A percentile compares a stretch with the other conserved stretches of the same genome.
Evolutionary conservation across 2,113 vertebrate genomes (phyloP).

Genomic region (Pitta sordida): DNA sequence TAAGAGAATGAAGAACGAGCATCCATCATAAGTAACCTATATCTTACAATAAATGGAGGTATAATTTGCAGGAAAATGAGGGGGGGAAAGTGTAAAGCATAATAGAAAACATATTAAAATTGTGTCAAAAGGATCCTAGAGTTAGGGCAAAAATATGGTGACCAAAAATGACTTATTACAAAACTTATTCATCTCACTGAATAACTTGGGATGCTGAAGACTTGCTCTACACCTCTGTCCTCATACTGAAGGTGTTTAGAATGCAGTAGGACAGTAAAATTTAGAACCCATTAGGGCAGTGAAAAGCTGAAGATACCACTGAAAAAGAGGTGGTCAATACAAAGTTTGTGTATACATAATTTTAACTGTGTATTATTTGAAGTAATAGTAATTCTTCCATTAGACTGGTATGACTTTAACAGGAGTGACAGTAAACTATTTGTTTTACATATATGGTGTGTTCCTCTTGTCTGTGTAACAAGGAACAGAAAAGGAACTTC

Average conservation of each 20-base stretch:
- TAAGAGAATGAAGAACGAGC: background rate
- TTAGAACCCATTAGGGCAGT: background rate
- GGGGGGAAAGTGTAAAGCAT: background rate
- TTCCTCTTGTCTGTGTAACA: background rate
- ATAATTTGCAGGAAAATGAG: background rate
- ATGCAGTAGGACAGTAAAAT: no score
- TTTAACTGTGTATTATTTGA: background rate
- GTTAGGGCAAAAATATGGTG: background rate
- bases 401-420: background rate
- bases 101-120: background rate
- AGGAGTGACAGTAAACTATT: background rate
- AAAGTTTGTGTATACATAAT: background rate
- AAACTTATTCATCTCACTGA: background rate
- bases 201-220: background rate
- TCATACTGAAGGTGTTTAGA: background rate
- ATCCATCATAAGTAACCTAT: background rate
- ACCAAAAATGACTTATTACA: background rate
- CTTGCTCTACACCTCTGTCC: background rate
- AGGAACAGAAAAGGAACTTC: no score
- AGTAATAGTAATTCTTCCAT: background rate
- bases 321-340: background rate
- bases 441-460: accelerated
- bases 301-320: background rate
- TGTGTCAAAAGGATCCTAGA: background rate
- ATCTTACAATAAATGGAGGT: background rate